A percentile compares a stretch with the other conserved stretches of the same genome.
Conservation (phyloP, 2,113 vertebrate genomes). For the Xenotilapia leptura region DNA sequence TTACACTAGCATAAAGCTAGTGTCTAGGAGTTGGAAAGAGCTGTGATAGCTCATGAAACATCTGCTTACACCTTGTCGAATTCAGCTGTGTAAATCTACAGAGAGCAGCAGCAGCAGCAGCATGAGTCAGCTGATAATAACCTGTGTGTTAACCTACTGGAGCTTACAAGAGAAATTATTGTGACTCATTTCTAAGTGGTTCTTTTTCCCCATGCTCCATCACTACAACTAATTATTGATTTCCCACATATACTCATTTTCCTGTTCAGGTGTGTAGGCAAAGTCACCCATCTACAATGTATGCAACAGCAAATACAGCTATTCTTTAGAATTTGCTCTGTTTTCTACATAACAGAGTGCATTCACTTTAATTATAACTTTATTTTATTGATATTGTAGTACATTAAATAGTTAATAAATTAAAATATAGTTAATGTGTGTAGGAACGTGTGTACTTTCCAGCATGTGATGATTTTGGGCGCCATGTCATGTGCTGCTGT, state of each 20-base stretch:
- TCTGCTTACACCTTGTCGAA: neutral
- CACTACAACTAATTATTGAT: neutral
- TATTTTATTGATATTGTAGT: neutral
- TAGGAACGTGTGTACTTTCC: neutral
- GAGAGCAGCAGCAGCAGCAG: neutral
- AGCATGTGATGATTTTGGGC: neutral
- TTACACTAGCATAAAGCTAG: neutral
- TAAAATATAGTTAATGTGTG: neutral
- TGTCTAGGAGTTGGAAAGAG: neutral
- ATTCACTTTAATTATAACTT: neutral
- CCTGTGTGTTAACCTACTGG: neutral
- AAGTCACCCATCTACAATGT: neutral
- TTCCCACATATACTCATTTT: neutral
- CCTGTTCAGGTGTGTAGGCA: neutral
- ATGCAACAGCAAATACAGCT: neutral
- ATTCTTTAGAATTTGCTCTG: neutral
- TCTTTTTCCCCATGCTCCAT: neutral
- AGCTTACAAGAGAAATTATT: neutral
- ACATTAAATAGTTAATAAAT: neutral
- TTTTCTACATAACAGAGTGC: neutral
- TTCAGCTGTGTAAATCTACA: neutral
- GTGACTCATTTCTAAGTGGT: neutral
- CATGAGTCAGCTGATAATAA: neutral
- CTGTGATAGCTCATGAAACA: neutral
- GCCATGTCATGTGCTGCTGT: neutral